phyloP scores from a whole-genome alignment of 2,888 invertebrate genomes.

The Drosophila neonasuta region DNA sequence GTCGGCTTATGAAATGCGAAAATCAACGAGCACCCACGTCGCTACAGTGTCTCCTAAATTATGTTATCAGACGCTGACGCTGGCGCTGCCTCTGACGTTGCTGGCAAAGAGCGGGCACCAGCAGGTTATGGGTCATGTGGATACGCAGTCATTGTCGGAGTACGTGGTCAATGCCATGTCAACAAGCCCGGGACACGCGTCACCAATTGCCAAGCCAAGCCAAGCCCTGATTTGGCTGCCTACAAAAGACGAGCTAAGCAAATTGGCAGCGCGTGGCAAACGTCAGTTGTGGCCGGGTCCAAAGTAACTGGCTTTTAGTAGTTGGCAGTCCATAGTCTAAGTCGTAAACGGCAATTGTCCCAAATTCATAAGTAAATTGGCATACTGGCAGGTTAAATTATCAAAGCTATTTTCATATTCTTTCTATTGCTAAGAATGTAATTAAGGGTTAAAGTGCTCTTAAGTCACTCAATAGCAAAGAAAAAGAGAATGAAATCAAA shows the following conservation, averaged over 20 bases:
- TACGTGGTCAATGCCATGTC: slow-evolving; percentile 60
- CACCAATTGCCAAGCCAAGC: slow-evolving; percentile 50
- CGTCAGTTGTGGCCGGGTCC: background rate
- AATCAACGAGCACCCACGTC: slow-evolving; percentile 36
- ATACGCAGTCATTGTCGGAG: slow-evolving; percentile 1
- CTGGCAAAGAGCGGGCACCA: slow-evolving; percentile 2
- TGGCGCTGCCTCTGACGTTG: no score
- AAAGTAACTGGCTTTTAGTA: slow-evolving; percentile 2
- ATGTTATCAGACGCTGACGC: slow-evolving; percentile 36
- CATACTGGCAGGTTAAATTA: background rate
- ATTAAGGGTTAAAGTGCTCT: no score
- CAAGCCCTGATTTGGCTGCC: slow-evolving; percentile 46
- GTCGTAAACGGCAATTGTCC: slow-evolving; percentile 14
- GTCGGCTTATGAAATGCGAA: slow-evolving; percentile 64
- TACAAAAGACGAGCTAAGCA: slow-evolving; percentile 30
- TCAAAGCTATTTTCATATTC: background rate
- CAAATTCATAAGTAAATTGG: background rate
- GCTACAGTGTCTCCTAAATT: slow-evolving; percentile 38
- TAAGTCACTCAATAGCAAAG: no score
- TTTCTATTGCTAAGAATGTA: no score
- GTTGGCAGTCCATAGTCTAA: background rate
- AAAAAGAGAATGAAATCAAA: no score
- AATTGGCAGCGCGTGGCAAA: slow-evolving; percentile 45
- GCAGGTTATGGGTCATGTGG: slow-evolving; percentile 18
- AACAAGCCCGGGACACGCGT: slow-evolving; percentile 62